Evolutionary conservation across 1,140 invertebrate genomes (phyloP).

Genomic region (Drosophila sechellia): DNA sequence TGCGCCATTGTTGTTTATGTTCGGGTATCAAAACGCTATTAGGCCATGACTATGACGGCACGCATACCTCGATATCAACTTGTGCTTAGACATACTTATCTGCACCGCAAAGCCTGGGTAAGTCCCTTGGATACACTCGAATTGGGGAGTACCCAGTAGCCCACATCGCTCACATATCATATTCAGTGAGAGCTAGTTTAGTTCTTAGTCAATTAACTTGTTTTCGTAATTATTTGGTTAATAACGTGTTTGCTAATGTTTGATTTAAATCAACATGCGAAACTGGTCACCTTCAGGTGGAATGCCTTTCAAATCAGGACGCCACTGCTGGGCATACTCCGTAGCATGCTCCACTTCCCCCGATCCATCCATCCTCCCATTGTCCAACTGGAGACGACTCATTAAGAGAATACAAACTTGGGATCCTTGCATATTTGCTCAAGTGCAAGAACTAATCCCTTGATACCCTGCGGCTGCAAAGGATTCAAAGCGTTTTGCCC

Average conservation of each 20-base stretch:
- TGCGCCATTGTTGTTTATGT: conserved; percentile 78
- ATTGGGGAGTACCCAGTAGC: not conserved
- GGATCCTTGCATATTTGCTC: conserved; percentile 55
- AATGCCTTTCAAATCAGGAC: not conserved
- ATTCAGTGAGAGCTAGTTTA: too few relatives aligned
- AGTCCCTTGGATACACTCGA: conserved; percentile 14
- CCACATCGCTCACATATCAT: not conserved
- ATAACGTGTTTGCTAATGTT: too few relatives aligned
- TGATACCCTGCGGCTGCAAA: conserved; percentile 41
- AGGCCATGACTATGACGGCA: conserved; percentile 71
- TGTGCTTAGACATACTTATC: conserved; percentile 63
- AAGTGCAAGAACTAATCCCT: conserved; percentile 50
- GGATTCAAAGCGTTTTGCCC: conserved; percentile 40
- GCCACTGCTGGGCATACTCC: too few relatives aligned
- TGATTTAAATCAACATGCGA: too few relatives aligned
- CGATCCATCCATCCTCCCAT: conserved; percentile 19
- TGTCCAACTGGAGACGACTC: conserved; percentile 28
- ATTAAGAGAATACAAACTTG: conserved; percentile 53
- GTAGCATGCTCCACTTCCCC: not conserved
- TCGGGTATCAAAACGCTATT: conserved; percentile 81
- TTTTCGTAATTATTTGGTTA: too few relatives aligned
- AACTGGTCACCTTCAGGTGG: not conserved
- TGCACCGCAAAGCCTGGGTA: not conserved
- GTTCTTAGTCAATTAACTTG: too few relatives aligned
- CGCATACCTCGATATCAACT: conserved; percentile 59